Evolutionary conservation across 1,140 invertebrate species (phyloP).

Genomic region (Caenorhabditis latens): DNA sequence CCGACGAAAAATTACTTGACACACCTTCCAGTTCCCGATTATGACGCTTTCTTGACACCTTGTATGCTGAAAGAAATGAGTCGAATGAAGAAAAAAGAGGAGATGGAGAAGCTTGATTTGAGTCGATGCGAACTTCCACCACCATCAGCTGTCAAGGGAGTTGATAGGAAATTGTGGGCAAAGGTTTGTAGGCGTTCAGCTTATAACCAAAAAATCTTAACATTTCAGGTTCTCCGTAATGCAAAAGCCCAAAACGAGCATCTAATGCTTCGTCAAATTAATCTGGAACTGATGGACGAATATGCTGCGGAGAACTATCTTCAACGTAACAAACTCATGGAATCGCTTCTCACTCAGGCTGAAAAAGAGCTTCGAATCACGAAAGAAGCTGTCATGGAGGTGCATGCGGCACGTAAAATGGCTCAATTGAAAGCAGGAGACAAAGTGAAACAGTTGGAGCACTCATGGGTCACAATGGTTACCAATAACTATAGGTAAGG

Average conservation of each 20-base stretch:
- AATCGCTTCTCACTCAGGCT: constrained; percentile 44
- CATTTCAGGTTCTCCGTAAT: constrained; percentile 61
- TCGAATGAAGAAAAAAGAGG: constrained; percentile 65
- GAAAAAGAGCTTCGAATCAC: constrained; percentile 58
- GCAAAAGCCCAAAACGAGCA: constrained; percentile 68
- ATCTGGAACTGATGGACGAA: constrained; percentile 66
- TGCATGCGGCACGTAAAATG: constrained; percentile 64
- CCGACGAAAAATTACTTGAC: constrained; percentile 66
- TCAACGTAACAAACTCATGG: constrained; percentile 59
- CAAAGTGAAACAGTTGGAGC: constrained; percentile 59
- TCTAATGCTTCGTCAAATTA: constrained; percentile 61
- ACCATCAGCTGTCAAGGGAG: constrained; percentile 63
- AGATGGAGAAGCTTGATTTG: constrained; percentile 66
- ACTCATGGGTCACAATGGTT: constrained; percentile 61
- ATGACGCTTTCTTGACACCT: constrained; percentile 64
- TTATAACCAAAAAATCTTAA: background rate
- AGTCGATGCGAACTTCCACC: constrained; percentile 63
- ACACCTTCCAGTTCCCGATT: constrained; percentile 65
- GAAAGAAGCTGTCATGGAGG: constrained; percentile 62
- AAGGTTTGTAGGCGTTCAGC: background rate
- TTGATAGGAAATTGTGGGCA: constrained; percentile 63
- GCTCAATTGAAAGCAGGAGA: constrained; percentile 63
- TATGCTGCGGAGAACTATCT: constrained; percentile 61
- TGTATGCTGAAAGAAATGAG: constrained; percentile 64
- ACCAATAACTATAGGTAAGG: constrained; percentile 65